Conservation (phyloP, 2,797 vertebrate genomes). For the Tokudaia tokunoshimensis region DNA sequence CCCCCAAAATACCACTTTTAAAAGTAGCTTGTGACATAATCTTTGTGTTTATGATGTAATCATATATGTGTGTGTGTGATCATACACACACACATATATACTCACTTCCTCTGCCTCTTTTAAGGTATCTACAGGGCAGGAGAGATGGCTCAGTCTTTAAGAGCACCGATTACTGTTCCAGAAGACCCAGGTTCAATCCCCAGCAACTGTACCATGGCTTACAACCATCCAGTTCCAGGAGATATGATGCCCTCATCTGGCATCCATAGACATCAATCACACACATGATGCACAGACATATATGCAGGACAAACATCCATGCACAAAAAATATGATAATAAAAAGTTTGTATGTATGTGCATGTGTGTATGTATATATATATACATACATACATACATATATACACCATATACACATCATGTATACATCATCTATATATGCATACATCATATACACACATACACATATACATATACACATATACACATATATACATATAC, state of each 20-base stretch:
- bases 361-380: no score
- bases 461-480: no score
- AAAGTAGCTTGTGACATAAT: neutral
- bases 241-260: neutral
- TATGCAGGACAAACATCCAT: neutral
- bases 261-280: neutral
- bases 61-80: neutral
- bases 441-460: no score
- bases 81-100: neutral
- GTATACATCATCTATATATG: no score
- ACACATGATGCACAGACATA: neutral
- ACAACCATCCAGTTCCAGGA: neutral
- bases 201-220: neutral
- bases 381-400: no score
- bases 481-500: no score
- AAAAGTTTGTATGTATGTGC: neutral
- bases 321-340: neutral
- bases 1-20: neutral
- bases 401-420: no score
- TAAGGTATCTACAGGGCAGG: neutral
- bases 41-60: neutral
- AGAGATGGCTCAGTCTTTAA: neutral
- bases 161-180: neutral
- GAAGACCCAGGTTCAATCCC: neutral
- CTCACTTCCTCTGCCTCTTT: slow-evolving; percentile 1